Base-by-base conservation (phyloP, 2,113 vertebrate genomes). In the Tragelaphus buxtoni region DNA sequence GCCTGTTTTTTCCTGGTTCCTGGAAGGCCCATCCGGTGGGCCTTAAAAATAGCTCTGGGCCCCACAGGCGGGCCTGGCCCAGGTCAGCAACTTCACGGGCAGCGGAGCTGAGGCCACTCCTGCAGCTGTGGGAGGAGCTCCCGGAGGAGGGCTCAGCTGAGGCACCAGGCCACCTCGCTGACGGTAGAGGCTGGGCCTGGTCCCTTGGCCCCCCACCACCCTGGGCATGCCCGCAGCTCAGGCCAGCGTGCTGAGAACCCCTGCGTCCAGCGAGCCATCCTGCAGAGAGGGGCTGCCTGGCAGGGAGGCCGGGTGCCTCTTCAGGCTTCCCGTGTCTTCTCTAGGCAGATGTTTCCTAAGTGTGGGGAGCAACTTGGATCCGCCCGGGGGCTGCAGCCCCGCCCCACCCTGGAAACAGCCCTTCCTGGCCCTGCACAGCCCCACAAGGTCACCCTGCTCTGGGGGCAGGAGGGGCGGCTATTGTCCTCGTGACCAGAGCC, bases 261-360 rank as follows among this genome's bases (percentile, higher is more conserved):
- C 9, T 1, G 1, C 0, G 0, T 13, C 30, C 26, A 1, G 0
- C 2, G 5, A 56, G 35, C 72, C 0, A 0, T 47, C 5, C 58
- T 69, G 24, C 74, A 26, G 39, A 30, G 86, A n/a, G 13, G 22
- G 30, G 47, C 35, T 12, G 11, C 42, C 12, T 51, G 6, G 7
- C 12, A 1, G 32, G 7, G 0, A 18, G 42, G 32, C 82, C 24
- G 35, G 74, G 39, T 49, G 13, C 77, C 86, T n/a, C 35, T 32
- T 61, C n/a, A 35, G 0, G 53, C 24, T 7, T 55, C 39, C 20
- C 7, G 16, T 32, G 76, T 18, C 26, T 24, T 65, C 65, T 7
- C n/a, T 12, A 26, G 35, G 65, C 51, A 63, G 58, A 39, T 9
- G 35, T 32, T 91, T n/a, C 63, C 81, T 12, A 3, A 45, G 51